A percentile compares a stretch with the other conserved stretches of the same genome.
Conservation (phyloP, 2,797 vertebrate genomes). For the Varecia variegata region DNA sequence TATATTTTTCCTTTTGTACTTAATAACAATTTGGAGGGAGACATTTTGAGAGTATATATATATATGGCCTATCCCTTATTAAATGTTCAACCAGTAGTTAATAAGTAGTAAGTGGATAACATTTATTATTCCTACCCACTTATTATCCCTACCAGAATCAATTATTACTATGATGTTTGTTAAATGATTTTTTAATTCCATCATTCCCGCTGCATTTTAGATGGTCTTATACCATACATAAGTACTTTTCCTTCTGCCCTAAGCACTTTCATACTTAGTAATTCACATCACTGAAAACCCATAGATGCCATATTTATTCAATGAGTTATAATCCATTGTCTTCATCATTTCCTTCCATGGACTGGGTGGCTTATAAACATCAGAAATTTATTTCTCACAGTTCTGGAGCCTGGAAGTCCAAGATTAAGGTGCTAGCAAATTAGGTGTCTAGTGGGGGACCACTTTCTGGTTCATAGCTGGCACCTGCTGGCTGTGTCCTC, state of each 20-base stretch:
- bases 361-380: background rate
- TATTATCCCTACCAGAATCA: background rate
- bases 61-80: background rate
- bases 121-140: background rate
- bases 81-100: background rate
- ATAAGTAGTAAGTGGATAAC: no score
- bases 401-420: background rate
- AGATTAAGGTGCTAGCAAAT: background rate
- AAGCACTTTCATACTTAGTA: background rate
- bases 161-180: background rate
- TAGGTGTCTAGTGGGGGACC: background rate
- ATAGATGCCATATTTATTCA: background rate
- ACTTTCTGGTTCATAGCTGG: background rate
- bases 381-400: background rate
- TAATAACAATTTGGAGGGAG: background rate
- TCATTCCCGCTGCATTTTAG: background rate
- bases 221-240: background rate
- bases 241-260: background rate
- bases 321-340: background rate
- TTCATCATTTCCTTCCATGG: background rate
- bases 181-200: background rate
- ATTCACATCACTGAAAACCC: background rate
- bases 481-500: background rate
- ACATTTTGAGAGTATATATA: background rate
- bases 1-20: background rate